phyloP scores from a whole-genome alignment of 2,888 invertebrate species.

The Cistogaster globosa region DNA sequence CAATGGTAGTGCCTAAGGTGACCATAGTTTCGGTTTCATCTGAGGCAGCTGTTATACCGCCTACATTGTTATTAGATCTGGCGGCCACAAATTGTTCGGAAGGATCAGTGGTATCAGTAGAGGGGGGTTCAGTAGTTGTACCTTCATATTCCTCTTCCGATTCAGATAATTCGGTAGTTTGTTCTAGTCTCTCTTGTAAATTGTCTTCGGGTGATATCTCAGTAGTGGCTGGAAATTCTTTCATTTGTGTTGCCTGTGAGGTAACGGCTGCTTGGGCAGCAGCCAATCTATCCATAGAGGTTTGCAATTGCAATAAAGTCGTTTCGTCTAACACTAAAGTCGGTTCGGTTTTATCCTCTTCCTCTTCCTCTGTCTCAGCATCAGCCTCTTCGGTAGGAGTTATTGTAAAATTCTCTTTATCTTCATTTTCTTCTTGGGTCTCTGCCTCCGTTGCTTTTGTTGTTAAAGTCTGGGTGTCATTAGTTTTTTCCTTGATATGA shows the following conservation, averaged over 20 bases:
- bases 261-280: constrained; percentile 77
- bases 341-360: constrained; percentile 77
- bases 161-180: constrained; percentile 61
- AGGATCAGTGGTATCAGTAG: constrained; percentile 79
- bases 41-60: constrained; percentile 79
- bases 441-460: neutral
- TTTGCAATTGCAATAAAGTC: constrained; percentile 78
- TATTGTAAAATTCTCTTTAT: constrained; percentile 61
- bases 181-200: constrained; percentile 37
- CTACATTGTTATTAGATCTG: constrained; percentile 80
- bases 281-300: constrained; percentile 79
- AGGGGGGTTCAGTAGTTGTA: constrained; percentile 75
- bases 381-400: constrained; percentile 41
- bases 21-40: constrained; percentile 74
- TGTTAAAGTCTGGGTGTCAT: constrained; percentile 12
- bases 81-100: constrained; percentile 81
- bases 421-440: neutral
- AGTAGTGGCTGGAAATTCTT: constrained; percentile 77
- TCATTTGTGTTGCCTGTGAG: constrained; percentile 75
- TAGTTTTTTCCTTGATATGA: constrained; percentile 56
- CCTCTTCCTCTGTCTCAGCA: neutral
- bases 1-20: constrained; percentile 74
- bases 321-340: constrained; percentile 79
- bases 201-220: constrained; percentile 73
- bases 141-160: constrained; percentile 54